A percentile compares a stretch with the other conserved stretches of the same genome.
Evolutionary conservation across 2,797 vertebrate species (phyloP).

Genomic region (Bryconaethiops microstoma): DNA sequence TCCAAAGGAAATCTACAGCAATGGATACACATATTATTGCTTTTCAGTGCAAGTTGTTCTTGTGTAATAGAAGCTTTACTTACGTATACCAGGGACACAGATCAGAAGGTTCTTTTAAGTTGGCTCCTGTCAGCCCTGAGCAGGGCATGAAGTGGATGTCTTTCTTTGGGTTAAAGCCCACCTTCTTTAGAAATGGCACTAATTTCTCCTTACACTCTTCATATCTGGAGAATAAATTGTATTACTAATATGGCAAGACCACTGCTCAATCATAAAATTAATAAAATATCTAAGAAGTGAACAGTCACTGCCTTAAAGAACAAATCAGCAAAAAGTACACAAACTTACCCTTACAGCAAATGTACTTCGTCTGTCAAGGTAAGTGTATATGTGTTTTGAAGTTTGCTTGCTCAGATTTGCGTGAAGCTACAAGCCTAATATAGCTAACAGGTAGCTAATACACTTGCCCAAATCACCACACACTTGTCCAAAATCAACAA

Average conservation of each 20-base stretch:
- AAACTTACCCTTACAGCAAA: not conserved
- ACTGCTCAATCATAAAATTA: not conserved
- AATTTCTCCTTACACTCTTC: constrained; percentile 99
- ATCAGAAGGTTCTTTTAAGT: constrained; percentile 91
- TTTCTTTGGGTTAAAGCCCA: constrained; percentile 99
- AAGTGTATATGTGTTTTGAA: not conserved
- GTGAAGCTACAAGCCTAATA: not conserved
- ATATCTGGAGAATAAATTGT: constrained; percentile 77
- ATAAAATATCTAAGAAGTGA: not conserved
- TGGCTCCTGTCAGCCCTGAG: constrained; percentile 96
- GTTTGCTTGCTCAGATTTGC: not conserved
- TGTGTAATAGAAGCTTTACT: constrained; percentile 61
- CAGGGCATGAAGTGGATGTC: constrained; percentile 99
- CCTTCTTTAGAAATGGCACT: constrained; percentile 98
- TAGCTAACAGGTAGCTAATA: not conserved
- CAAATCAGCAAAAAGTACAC: not conserved
- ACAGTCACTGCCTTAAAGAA: not conserved
- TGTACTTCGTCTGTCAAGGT: not conserved
- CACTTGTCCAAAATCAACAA: not conserved
- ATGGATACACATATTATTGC: not conserved
- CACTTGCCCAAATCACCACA: not conserved
- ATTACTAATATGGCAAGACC: not conserved
- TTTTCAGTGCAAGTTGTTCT: not conserved
- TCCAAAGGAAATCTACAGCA: not conserved
- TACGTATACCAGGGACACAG: constrained; percentile 98